Evolutionary conservation across 1,140 invertebrate genomes (phyloP).

Genomic region (Piezodorus guildinii): DNA sequence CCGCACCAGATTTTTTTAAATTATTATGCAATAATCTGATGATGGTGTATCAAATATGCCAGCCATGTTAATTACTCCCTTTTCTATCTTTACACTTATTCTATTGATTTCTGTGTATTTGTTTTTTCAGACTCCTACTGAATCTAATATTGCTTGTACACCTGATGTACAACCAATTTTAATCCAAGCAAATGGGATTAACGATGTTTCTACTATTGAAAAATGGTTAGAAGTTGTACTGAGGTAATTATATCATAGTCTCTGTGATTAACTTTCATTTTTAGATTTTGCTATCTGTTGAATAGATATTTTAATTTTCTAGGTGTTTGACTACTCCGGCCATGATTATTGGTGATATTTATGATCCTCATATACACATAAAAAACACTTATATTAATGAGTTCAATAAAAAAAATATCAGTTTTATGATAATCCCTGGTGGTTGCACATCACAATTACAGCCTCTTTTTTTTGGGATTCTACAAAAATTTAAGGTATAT

Average conservation of each 20-base stretch:
- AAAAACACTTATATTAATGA: background rate
- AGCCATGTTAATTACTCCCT: no score
- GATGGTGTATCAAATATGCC: no score
- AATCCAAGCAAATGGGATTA: slow-evolving; percentile 2
- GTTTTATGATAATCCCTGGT: slow-evolving; percentile 16
- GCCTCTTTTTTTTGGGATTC: slow-evolving; percentile 18
- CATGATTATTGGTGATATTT: slow-evolving; percentile 19
- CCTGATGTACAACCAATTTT: background rate
- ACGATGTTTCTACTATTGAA: slow-evolving; percentile 5
- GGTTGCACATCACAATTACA: slow-evolving; percentile 17
- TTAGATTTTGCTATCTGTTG: background rate
- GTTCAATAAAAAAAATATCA: background rate
- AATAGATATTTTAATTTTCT: background rate
- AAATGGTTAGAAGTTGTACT: background rate
- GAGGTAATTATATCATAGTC: background rate
- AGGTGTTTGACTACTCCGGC: background rate
- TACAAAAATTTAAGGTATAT: slow-evolving; percentile 19
- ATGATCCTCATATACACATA: slow-evolving; percentile 11
- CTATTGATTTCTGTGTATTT: no score
- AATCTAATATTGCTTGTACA: background rate
- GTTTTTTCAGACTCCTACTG: background rate
- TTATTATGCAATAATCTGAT: no score
- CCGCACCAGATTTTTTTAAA: no score
- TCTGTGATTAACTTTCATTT: background rate
- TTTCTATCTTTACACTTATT: no score